These are phyloP conservation scores for Drosophila siamana DNA, from an alignment of 2,888 invertebrate species.

Conservation along the genomic window DNA sequence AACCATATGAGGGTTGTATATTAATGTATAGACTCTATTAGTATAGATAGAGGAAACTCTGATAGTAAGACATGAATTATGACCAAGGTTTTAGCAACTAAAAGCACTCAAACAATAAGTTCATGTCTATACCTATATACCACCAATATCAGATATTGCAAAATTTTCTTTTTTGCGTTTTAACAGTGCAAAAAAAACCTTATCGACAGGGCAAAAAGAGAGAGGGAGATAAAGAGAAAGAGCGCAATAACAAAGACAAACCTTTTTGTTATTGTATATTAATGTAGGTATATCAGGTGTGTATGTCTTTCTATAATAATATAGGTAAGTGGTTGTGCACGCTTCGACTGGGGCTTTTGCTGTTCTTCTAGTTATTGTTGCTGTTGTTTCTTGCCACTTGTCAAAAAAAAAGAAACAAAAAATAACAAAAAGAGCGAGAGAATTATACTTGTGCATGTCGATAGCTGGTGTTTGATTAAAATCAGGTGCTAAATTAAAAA, in stretches of 20 bases:
- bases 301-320: constrained; percentile 11
- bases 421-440: constrained; percentile 13
- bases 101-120: constrained; percentile 37
- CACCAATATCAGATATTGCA: constrained; percentile 51
- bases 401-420: constrained; percentile 27
- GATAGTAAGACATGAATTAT: constrained; percentile 43
- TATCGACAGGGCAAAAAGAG: constrained; percentile 41
- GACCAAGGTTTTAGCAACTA: constrained; percentile 41
- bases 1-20: constrained; percentile 14
- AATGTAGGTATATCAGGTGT: constrained; percentile 2
- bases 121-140: neutral
- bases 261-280: constrained; percentile 29
- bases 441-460: constrained; percentile 26
- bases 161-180: constrained; percentile 42
- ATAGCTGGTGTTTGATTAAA: constrained; percentile 54
- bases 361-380: constrained; percentile 8
- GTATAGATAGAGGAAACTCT: constrained; percentile 9
- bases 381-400: constrained; percentile 27
- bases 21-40: constrained; percentile 1
- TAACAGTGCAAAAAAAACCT: constrained; percentile 50
- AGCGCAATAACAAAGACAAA: constrained; percentile 33
- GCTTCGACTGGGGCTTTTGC: constrained; percentile 21
- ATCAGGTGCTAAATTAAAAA: constrained; percentile 58
- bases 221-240: neutral
- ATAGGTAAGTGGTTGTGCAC: constrained; percentile 46